These are phyloP conservation scores for Daphoenositta chrysoptera DNA, from an alignment of 2,113 vertebrate species.

Conservation along the genomic window DNA sequence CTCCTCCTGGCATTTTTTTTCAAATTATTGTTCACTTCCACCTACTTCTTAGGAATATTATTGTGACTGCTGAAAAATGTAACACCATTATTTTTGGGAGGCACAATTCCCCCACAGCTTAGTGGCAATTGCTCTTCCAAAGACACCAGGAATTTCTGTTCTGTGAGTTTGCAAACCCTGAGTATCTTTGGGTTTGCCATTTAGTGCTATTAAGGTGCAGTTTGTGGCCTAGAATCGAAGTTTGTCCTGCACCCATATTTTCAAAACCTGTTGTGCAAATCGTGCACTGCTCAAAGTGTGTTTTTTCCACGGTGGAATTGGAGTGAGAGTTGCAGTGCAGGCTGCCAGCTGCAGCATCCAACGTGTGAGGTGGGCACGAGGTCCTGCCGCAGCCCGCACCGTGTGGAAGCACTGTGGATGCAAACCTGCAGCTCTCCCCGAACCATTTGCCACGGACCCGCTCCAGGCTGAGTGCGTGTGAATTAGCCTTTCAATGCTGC, in stretches of 20 bases:
- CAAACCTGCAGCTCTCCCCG: not conserved
- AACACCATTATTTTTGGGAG: not conserved
- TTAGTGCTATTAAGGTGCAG: not conserved
- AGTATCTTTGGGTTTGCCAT: not conserved
- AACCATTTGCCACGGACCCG: not conserved
- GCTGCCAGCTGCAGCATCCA: not conserved
- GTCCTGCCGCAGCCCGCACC: not conserved
- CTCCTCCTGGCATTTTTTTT: not conserved
- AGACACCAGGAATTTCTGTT: not conserved
- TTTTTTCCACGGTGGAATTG: not conserved
- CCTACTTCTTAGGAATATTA: not conserved
- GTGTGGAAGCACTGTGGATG: not conserved
- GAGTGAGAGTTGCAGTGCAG: not conserved
- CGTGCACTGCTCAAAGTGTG: accelerated
- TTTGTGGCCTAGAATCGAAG: not conserved
- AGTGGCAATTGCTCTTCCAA: not conserved
- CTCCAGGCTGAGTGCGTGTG: not conserved
- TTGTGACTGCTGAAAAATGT: not conserved
- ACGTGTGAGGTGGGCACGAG: accelerated
- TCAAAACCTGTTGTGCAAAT: not conserved
- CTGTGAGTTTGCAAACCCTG: not conserved
- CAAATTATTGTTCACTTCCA: not conserved
- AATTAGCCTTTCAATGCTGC: not conserved
- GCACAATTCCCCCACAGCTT: accelerated
- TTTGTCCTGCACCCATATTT: not conserved